Conservation (phyloP, 1,140 invertebrate genomes). For the Platyscapa corneri region DNA sequence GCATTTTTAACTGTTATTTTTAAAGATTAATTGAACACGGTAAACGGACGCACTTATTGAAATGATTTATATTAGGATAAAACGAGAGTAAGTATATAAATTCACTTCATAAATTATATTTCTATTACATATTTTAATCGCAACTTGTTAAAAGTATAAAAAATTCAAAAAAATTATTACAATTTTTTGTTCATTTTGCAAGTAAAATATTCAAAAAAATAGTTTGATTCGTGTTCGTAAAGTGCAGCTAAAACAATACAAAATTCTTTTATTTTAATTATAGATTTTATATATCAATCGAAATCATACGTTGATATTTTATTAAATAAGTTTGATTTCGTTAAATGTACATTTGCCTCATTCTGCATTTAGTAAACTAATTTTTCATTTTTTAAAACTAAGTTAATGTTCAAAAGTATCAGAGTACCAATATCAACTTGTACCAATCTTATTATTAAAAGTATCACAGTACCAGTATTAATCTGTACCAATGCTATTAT, state of each 20-base stretch:
- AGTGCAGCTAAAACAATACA: neutral
- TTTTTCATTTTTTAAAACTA: slow-evolving; percentile 24
- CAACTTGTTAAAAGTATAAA: no score
- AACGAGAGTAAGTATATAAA: neutral
- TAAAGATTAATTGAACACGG: neutral
- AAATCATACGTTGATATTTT: neutral
- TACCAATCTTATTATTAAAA: slow-evolving; percentile 5
- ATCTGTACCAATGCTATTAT: slow-evolving; percentile 38
- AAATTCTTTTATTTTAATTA: neutral
- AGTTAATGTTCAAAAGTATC: slow-evolving; percentile 62
- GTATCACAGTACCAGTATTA: no score
- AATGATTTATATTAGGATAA: neutral
- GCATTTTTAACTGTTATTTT: neutral
- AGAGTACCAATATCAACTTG: slow-evolving; percentile 60
- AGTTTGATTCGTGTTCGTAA: no score
- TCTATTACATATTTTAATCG: no score
- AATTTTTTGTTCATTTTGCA: no score
- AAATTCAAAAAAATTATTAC: no score
- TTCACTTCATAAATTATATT: no score
- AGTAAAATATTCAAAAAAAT: no score
- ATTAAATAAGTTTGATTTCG: neutral
- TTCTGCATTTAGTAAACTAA: slow-evolving; percentile 31
- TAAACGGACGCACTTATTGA: neutral
- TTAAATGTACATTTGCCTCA: neutral
- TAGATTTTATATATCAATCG: neutral